These are phyloP conservation scores for Perizoma flavofasciatum DNA, from an alignment of 2,888 invertebrate species.

Conservation along the genomic window DNA sequence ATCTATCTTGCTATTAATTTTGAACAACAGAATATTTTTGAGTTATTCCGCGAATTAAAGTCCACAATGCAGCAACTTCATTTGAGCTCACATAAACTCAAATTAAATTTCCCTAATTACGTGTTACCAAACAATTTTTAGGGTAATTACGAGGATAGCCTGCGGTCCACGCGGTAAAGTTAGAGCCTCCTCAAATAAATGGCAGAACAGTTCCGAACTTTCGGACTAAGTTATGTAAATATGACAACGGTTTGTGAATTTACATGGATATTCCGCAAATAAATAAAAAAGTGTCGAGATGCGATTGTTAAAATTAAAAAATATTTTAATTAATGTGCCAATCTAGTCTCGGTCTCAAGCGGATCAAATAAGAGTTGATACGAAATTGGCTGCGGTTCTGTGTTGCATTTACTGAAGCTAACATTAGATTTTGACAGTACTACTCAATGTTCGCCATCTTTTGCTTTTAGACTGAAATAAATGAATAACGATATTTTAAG, in stretches of 20 bases:
- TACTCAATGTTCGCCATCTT: too few species aligned
- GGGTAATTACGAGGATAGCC: slow-evolving; percentile 1
- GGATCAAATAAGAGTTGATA: too few species aligned
- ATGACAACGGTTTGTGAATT: slow-evolving; percentile 11
- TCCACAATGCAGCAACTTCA: too few species aligned
- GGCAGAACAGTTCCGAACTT: slow-evolving; percentile 8
- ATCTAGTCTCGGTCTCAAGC: too few species aligned
- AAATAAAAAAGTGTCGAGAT: not conserved
- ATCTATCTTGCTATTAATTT: too few species aligned
- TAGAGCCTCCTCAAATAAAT: slow-evolving; percentile 11
- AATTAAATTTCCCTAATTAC: not conserved
- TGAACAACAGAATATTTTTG: too few species aligned
- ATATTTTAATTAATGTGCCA: not conserved
- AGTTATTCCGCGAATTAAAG: too few species aligned
- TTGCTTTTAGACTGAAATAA: too few species aligned
- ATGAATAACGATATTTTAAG: too few species aligned
- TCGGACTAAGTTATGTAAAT: slow-evolving; percentile 11
- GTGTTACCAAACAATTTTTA: not conserved
- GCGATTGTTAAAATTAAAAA: not conserved
- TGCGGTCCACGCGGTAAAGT: not conserved
- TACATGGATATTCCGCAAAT: not conserved
- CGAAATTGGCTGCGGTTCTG: too few species aligned
- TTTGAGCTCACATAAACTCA: not conserved
- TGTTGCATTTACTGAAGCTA: too few species aligned
- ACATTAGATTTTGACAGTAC: too few species aligned